These are phyloP conservation scores for Antrozous pallidus DNA, from an alignment of 2,797 vertebrate genomes.

Conservation along the genomic window DNA sequence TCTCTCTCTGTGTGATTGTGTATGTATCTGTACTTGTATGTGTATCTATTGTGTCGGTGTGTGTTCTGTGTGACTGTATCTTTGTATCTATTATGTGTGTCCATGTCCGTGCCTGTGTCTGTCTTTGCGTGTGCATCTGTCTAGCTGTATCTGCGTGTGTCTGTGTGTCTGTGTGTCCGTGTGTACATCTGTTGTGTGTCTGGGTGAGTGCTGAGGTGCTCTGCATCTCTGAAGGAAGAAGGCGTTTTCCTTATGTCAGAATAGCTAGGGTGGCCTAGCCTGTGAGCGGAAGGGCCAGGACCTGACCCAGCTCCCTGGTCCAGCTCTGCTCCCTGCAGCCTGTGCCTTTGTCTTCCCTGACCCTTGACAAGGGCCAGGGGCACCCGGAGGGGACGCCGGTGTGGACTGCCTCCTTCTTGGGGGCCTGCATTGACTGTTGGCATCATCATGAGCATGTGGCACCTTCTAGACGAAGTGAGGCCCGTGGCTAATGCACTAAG, in stretches of 20 bases:
- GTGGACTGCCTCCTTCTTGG: no score
- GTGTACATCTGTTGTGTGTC: background rate
- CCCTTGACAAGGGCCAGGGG: no score
- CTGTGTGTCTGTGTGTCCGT: background rate
- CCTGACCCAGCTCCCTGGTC: no score
- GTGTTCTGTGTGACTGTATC: background rate
- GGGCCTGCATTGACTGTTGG: no score
- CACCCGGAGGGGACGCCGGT: no score
- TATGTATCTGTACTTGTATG: background rate
- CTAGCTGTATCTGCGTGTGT: background rate
- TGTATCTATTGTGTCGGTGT: background rate
- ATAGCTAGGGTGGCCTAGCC: no score
- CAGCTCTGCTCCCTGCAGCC: no score
- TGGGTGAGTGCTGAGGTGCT: background rate
- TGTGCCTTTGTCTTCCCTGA: no score
- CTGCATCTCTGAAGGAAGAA: background rate
- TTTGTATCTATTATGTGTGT: background rate
- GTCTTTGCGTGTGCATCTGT: background rate
- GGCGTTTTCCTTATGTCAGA: background rate
- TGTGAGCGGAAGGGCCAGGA: no score
- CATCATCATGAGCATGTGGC: no score
- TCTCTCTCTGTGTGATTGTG: background rate
- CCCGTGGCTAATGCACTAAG: no score
- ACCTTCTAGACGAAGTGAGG: no score
- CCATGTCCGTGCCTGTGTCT: background rate